Percentiles rank a stretch among this genome's conserved stretches.
Conservation (phyloP, 2,113 vertebrate genomes). For the Scopus umbretta region DNA sequence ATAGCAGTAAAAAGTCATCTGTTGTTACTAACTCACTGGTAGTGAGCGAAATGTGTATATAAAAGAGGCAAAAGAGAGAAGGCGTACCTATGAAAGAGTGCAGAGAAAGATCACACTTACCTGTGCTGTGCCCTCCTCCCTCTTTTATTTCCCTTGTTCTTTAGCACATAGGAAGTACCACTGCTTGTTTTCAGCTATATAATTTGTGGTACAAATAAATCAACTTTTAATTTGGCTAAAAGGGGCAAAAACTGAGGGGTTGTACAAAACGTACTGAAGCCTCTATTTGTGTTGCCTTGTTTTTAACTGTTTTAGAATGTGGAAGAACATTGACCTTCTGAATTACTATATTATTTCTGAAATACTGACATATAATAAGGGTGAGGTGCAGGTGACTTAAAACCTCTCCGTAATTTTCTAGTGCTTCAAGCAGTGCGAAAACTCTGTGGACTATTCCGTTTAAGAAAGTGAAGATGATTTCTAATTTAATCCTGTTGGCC, state of each 20-base stretch:
- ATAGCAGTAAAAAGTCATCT: background rate
- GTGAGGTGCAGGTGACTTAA: background rate
- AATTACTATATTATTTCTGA: background rate
- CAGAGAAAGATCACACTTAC: background rate
- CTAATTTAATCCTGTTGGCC: background rate
- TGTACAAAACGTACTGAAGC: background rate
- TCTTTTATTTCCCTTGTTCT: background rate
- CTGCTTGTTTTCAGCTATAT: background rate
- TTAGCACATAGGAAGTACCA: background rate
- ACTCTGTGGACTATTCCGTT: background rate
- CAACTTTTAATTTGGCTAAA: background rate
- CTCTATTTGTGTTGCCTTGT: background rate
- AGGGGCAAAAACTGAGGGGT: fast-evolving
- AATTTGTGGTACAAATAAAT: background rate
- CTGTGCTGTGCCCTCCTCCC: background rate
- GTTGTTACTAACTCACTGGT: background rate
- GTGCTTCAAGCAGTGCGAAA: background rate
- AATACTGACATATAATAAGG: background rate
- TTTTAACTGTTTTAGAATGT: background rate
- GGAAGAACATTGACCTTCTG: background rate
- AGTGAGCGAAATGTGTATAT: background rate
- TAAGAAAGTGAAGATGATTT: background rate
- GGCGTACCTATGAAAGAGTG: background rate
- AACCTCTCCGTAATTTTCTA: background rate
- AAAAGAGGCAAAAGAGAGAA: background rate